These are phyloP conservation scores for Vespertilio murinus DNA, from an alignment of 2,797 vertebrate genomes.

Conservation along the genomic window DNA sequence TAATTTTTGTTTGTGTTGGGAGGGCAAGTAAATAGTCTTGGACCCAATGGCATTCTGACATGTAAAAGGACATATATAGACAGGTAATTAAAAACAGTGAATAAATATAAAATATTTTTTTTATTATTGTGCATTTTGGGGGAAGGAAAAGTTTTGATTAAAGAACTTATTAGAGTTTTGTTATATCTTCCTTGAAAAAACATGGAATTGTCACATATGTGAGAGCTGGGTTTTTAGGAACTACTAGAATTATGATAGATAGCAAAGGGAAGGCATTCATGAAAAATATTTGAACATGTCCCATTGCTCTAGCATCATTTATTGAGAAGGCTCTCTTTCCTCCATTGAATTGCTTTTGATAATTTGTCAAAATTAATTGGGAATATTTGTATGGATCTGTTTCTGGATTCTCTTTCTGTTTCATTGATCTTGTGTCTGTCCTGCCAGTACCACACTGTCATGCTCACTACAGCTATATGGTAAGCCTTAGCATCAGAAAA, in stretches of 20 bases:
- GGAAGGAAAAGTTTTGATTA: not conserved
- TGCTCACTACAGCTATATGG: not conserved
- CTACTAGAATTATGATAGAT: not conserved
- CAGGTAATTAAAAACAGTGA: slow-evolving; percentile 13
- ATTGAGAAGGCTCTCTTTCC: not conserved
- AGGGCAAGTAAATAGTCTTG: slow-evolving; percentile 41
- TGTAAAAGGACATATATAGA: not conserved
- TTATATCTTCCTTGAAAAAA: slow-evolving; percentile 20
- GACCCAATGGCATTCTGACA: not conserved
- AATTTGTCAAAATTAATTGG: slow-evolving; percentile 18
- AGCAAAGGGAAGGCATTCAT: not conserved
- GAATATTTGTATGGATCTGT: slow-evolving; percentile 20
- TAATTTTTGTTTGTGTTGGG: slow-evolving; percentile 44
- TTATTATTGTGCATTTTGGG: slow-evolving; percentile 6
- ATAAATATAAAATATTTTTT: not conserved
- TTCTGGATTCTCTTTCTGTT: not conserved
- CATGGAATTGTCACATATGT: not conserved
- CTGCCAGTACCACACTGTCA: not conserved
- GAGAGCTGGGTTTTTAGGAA: slow-evolving; percentile 31
- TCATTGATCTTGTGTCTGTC: not conserved
- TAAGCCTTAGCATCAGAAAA: not conserved
- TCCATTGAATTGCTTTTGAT: slow-evolving; percentile 36
- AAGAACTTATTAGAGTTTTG: slow-evolving; percentile 4
- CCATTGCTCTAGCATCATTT: not conserved
- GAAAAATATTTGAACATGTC: not conserved